Percentiles rank a stretch among this genome's conserved stretches.
phyloP scores from a whole-genome alignment of 2,113 vertebrate species.

The Misgurnus mizolepis region DNA sequence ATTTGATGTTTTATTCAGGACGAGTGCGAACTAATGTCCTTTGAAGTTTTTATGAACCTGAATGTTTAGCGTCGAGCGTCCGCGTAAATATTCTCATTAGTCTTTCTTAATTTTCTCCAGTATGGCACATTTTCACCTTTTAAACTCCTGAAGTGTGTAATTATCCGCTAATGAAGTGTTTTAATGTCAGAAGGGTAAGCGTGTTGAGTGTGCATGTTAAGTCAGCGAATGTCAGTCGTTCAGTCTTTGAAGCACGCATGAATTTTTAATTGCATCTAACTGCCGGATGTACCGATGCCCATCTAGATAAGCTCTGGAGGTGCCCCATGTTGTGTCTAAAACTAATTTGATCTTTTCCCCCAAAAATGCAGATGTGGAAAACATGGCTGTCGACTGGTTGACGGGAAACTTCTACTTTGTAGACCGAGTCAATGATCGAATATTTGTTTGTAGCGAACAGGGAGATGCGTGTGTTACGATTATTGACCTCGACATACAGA shows the following conservation, averaged over 20 bases:
- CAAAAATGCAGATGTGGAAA: slow-evolving; percentile 77
- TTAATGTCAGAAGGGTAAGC: slow-evolving; percentile 27
- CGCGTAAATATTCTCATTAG: slow-evolving; percentile 26
- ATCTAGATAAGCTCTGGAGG: neutral
- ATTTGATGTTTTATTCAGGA: slow-evolving; percentile 24
- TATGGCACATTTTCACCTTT: neutral
- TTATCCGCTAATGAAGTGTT: slow-evolving; percentile 39
- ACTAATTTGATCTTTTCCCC: neutral
- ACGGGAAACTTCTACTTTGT: slow-evolving; percentile 85
- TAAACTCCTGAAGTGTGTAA: slow-evolving; percentile 36
- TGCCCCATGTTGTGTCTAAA: neutral
- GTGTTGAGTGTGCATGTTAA: slow-evolving; percentile 26
- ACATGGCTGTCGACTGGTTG: slow-evolving; percentile 85
- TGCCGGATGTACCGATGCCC: neutral
- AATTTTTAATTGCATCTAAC: slow-evolving; percentile 5
- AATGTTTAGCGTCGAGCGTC: slow-evolving; percentile 10
- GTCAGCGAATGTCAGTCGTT: neutral
- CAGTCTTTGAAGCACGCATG: slow-evolving; percentile 4
- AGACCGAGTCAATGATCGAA: slow-evolving; percentile 79
- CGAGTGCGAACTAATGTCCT: slow-evolving; percentile 17
- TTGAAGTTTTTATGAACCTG: slow-evolving; percentile 29
- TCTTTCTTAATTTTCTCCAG: neutral
- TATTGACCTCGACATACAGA: slow-evolving; percentile 81
- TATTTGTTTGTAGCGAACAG: slow-evolving; percentile 79
- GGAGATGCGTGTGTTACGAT: slow-evolving; percentile 80